Evolutionary conservation across 2,888 invertebrate genomes (phyloP).

Genomic region (Erebia palarica): DNA sequence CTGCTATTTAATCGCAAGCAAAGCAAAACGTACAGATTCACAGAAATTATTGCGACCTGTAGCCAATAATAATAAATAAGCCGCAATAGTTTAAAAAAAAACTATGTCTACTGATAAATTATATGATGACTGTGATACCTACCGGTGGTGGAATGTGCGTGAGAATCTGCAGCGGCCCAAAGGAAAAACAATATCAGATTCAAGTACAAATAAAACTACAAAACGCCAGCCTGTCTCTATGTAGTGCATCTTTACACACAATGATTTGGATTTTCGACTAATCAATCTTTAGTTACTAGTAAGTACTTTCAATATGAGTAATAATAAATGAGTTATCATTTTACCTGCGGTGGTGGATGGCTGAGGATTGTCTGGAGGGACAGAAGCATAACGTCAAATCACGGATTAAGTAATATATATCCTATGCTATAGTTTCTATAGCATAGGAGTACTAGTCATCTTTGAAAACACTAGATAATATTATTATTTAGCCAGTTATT

Average conservation of each 20-base stretch:
- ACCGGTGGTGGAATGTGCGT: slow-evolving; percentile 3
- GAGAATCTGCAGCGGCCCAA: slow-evolving; percentile 5
- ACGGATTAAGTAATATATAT: neutral
- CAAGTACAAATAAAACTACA: neutral
- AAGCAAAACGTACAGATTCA: no score
- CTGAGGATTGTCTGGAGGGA: slow-evolving; percentile 13
- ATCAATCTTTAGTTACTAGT: no score
- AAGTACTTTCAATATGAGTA: no score
- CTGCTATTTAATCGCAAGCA: no score
- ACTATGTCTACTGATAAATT: no score
- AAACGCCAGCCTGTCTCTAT: neutral
- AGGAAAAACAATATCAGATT: neutral
- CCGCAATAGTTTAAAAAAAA: no score
- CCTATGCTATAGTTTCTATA: neutral
- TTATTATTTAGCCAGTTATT: neutral
- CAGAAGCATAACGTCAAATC: slow-evolving; percentile 10
- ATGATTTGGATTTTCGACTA: no score
- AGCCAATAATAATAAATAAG: no score
- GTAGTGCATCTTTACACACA: no score
- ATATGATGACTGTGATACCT: neutral
- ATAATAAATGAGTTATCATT: no score
- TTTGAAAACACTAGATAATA: neutral
- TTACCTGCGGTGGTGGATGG: slow-evolving; percentile 26
- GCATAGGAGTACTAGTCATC: no score
- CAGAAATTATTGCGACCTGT: no score